Evolutionary conservation across 2,797 vertebrate genomes (phyloP).

Genomic region (Helarctos malayanus): DNA sequence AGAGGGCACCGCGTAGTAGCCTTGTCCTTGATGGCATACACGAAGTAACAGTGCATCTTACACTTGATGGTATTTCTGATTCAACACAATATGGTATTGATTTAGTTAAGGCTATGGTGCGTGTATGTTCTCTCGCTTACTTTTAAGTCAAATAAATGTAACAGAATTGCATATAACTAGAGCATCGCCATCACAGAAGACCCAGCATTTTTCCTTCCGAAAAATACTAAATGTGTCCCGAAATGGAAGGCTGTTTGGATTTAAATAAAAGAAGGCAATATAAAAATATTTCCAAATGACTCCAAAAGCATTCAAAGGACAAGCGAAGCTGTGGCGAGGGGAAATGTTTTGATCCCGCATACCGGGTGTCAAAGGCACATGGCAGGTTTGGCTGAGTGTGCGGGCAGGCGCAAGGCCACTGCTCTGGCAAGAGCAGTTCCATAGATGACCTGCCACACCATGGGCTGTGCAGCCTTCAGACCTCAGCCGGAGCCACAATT

Average conservation of each 20-base stretch:
- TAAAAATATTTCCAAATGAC: slow-evolving; percentile 65
- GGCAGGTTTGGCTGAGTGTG: slow-evolving; percentile 40
- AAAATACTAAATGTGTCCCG: slow-evolving; percentile 65
- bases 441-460: slow-evolving; percentile 77
- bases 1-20: neutral
- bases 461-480: slow-evolving; percentile 75
- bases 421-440: slow-evolving; percentile 36
- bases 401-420: neutral
- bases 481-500: slow-evolving; percentile 87
- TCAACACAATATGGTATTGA: slow-evolving; percentile 36
- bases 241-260: slow-evolving; percentile 68
- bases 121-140: slow-evolving; percentile 34
- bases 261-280: slow-evolving; percentile 63
- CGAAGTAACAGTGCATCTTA: neutral
- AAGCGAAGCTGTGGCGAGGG: slow-evolving; percentile 25
- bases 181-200: slow-evolving; percentile 58
- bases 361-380: slow-evolving; percentile 48
- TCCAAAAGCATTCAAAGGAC: slow-evolving; percentile 73
- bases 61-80: slow-evolving; percentile 16
- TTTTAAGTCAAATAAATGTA: slow-evolving; percentile 72
- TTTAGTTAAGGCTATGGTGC: slow-evolving; percentile 26
- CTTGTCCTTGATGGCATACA: neutral
- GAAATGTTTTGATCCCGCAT: slow-evolving; percentile 61
- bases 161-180: slow-evolving; percentile 55
- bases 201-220: slow-evolving; percentile 56